phyloP scores from a whole-genome alignment of 1,140 invertebrate species.

The Hermetia illucens region DNA sequence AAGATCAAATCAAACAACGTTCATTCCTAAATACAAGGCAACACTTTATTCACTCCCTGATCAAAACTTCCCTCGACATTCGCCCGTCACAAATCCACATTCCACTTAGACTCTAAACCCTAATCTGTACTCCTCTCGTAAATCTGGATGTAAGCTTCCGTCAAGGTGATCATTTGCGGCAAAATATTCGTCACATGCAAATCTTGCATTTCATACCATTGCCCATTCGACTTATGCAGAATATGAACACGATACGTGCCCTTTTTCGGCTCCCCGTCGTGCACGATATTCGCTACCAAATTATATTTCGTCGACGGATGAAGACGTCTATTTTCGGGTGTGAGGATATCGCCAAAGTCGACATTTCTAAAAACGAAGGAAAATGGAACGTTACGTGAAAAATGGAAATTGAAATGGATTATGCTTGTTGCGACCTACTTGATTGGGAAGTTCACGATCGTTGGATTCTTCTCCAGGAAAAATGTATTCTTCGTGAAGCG shows the following conservation, averaged over 20 bases:
- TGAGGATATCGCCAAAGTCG: constrained; percentile 93
- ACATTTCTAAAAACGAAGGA: constrained; percentile 58
- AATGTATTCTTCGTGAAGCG: constrained; percentile 99
- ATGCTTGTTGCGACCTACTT: constrained; percentile 52
- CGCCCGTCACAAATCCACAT: too few species aligned
- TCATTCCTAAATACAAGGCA: too few species aligned
- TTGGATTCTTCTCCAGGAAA: constrained; percentile 98
- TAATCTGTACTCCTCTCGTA: constrained; percentile 34
- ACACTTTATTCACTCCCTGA: too few species aligned
- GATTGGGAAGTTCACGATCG: constrained; percentile 98
- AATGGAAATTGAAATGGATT: neutral
- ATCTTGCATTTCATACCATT: constrained; percentile 96
- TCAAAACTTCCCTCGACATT: too few species aligned
- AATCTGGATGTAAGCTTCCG: constrained; percentile 95
- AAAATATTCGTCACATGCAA: constrained; percentile 95
- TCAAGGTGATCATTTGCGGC: constrained; percentile 98
- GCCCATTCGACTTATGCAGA: constrained; percentile 78
- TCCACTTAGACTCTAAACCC: too few species aligned
- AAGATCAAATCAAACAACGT: too few species aligned
- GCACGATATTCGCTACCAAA: constrained; percentile 94
- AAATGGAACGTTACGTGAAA: neutral
- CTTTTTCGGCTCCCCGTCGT: constrained; percentile 89
- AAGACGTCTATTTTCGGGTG: constrained; percentile 62
- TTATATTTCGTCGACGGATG: constrained; percentile 83
- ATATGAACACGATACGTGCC: constrained; percentile 94